Base-by-base conservation (phyloP, 2,888 invertebrate genomes). In the Polymixis flavicincta region DNA sequence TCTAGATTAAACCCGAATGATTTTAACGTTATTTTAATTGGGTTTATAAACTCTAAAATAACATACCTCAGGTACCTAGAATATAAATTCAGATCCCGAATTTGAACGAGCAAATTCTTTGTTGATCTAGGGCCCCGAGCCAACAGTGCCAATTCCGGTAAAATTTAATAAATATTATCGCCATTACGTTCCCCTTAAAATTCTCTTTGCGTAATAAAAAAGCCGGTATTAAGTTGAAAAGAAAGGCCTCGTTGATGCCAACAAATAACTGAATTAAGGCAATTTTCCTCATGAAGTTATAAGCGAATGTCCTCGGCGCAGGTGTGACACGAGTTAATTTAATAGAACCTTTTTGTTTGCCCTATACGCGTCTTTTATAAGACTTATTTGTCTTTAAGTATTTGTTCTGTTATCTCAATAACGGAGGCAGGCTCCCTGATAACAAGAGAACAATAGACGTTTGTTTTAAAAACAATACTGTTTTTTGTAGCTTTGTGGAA, bases 241-340 rank as follows among this genome's bases (percentile, higher is more conserved):
- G 61, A 70, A 66, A 70, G 70, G 71, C 59, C 80, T 57, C 28
- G 73, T 70, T 80, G 76, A 76, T 76, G 80, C 57, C 63, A 37
- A 83, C 83, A 84, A 84, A 83, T 80, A 84, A 83, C 76, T 71
- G 68, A 83, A 84, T 83, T 84, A 84, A n/a, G 72, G 69, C 71
- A 79, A 80, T 84, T 80, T 76, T 83, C 81, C 72, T 76, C 63
- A 76, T 67, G 72, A 63, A 72, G 70, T 64, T 78, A 71, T 73
- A 60, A 72, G 72, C 57, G 70, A 63, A 64, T 64, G 65, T 72
- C 80, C 42, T 69, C 45, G 80, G 9, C 82, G 32, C 82, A 83
- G 82, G 82, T 83, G 82, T 76, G 82, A 72, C 37, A 4, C 60
- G 25, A 28, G 59, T 70, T 84, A 50, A 83, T 84, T 76, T 80